phyloP scores from a whole-genome alignment of 2,888 invertebrate genomes.

The Eilema depressum region DNA sequence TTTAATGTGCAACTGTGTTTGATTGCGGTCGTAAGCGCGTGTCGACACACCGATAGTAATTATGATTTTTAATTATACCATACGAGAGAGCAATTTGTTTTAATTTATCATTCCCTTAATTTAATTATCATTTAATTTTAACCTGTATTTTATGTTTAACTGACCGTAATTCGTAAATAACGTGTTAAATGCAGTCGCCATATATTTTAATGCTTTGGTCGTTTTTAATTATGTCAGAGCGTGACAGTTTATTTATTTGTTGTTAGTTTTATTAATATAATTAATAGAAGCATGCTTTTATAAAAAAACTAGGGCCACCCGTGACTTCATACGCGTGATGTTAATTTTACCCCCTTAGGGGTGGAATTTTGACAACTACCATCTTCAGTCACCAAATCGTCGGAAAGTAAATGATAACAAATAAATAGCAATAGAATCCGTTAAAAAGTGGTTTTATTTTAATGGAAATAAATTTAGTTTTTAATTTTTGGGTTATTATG shows the following conservation, averaged over 20 bases:
- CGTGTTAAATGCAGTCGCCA: conserved; percentile 35
- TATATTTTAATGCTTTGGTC: conserved; percentile 11
- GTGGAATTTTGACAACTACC: too few species aligned
- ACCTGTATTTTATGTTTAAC: conserved; percentile 45
- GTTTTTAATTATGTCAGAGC: not conserved
- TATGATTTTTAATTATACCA: conserved; percentile 74
- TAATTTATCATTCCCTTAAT: conserved; percentile 54
- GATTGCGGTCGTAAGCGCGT: conserved; percentile 78
- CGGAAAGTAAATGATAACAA: too few species aligned
- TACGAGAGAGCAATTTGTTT: conserved; percentile 53
- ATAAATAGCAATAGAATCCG: too few species aligned
- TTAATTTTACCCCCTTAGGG: too few species aligned
- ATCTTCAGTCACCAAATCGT: too few species aligned
- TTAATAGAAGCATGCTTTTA: too few species aligned
- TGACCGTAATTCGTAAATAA: conserved; percentile 45
- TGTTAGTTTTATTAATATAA: not conserved
- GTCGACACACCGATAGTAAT: conserved; percentile 66
- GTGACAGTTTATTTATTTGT: not conserved
- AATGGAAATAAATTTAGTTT: too few species aligned
- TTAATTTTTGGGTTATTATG: too few species aligned
- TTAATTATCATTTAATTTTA: conserved; percentile 54
- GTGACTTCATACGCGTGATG: too few species aligned
- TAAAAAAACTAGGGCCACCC: too few species aligned
- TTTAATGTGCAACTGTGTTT: conserved; percentile 81
- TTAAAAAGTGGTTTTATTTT: too few species aligned